Evolutionary conservation across 2,888 invertebrate genomes (phyloP), one percentile per base, ranked within the genome.

Genomic region (Agriopis aurantiaria): DNA sequence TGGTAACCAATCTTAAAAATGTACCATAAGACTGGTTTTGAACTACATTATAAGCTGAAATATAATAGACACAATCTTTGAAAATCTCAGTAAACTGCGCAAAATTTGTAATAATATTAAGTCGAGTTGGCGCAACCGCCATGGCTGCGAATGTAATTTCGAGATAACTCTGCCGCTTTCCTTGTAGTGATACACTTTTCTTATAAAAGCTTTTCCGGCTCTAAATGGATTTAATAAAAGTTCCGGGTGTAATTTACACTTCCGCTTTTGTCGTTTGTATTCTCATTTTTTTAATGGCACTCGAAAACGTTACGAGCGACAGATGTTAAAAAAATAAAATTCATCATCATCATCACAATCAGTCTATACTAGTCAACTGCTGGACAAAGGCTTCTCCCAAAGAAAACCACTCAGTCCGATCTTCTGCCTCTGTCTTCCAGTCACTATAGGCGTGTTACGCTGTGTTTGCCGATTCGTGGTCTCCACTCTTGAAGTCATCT

Each of bases 161-260:
- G 33, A 62, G 62, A 53, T 62, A 62, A 58, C 58, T 62, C 45
- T 14, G 40, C 53, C 52, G 33, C 8, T 62, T 62, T 62, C 62
- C 62, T 62, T 62, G 53, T 53, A 52, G 52, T 52, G 61, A 43
- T 45, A 60, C 60, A 53, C 62, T 46, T 53, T 62, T 53, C 62
- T 62, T 62, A 52, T 45, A 62, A 62, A 61, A 62, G 62, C 62
- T 62, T 53, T 62, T 52, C 43, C 62, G 46, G 33, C n/a, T 52
- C 45, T 53, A 45, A 62, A 62, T 62, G 62, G 46, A 62, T 41
- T 62, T 62, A 62, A 53, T 53, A 62, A 62, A 62, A 62, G 62
- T 62, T 53, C 52, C 17, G 52, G 52, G 61, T 23, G 61, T 52
- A 62, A 52, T 62, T 52, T 52, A 52, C 61, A 52, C 52, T 51